Percentiles rank a stretch among this genome's conserved stretches.
phyloP scores from a whole-genome alignment of 92 coral and sea anemone genomes.

The Heteractis magnifica region DNA sequence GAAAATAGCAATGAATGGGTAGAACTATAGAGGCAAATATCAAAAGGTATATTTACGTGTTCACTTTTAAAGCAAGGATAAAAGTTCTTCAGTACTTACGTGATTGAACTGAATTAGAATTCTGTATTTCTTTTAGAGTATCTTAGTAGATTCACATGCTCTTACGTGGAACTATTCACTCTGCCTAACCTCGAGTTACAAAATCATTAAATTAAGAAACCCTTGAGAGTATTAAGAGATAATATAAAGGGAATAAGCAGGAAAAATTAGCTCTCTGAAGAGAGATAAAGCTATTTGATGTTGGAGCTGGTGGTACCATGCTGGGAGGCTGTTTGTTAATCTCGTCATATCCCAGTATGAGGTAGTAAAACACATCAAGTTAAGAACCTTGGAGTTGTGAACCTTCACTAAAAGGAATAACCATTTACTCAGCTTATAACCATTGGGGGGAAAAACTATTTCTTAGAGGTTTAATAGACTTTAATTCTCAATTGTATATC shows the following conservation, averaged over 20 bases:
- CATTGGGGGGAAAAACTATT: neutral
- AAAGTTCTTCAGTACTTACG: neutral
- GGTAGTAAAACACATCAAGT: constrained; percentile 19
- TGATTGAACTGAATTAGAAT: neutral
- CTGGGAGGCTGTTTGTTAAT: constrained; percentile 28
- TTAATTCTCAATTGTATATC: constrained; percentile 12
- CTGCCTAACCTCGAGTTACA: neutral
- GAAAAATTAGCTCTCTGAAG: constrained; percentile 25
- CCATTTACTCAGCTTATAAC: neutral
- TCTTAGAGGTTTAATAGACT: neutral
- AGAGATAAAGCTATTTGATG: constrained; percentile 16
- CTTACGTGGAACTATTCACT: neutral
- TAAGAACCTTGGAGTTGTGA: neutral
- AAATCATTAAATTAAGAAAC: constrained; percentile 18
- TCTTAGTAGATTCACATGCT: neutral
- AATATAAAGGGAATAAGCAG: neutral
- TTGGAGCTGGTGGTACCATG: constrained; percentile 7
- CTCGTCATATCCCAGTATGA: constrained; percentile 27
- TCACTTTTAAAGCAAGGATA: too few relatives aligned
- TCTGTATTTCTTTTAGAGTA: neutral
- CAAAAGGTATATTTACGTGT: neutral
- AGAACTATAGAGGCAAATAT: neutral
- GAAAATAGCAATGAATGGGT: neutral
- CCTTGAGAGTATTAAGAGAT: neutral
- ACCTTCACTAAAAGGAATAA: neutral